Base-by-base conservation (phyloP, 1,140 invertebrate genomes). In the Drosophila tani region DNA sequence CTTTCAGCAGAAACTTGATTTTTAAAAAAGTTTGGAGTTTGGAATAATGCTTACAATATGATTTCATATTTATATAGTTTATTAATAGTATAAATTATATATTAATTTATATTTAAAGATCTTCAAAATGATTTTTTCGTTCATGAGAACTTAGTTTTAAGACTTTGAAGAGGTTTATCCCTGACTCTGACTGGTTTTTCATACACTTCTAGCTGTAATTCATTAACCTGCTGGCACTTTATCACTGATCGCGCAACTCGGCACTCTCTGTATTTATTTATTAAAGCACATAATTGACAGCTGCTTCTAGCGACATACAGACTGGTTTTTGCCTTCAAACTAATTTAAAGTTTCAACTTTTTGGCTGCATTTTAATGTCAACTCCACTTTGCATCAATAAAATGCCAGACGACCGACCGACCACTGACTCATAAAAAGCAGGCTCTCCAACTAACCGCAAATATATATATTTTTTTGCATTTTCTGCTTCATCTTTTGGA, bases 351-450 rank as follows among this genome's bases (percentile, higher is more conserved):
- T 49, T 49, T 19, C 35, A 43, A 66, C 50, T 68, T 46, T 56
- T 60, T 4, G 27, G 38, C 49, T 63, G 21, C 47, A 38, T 56
- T 51, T 75, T 75, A 75, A 70, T 83, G 81, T 79, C 81, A 80
- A 84, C 80, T 82, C 46, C 59, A 69, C 53, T 84, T 83, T 76
- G 81, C 76, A 84, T 84, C 73, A 68, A 83, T 84, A 57, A 73
- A 80, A 77, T 79, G 68, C 60, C 75, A 77, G 63, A 24, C 47
- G 32, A 47, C 40, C 49, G 51, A 24, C 67, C 38, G 47, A 62
- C 47, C 56, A 56, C 46, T 79, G 68, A 73, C 60, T 50, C 63
- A 71, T 51, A 74, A 62, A 81, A 70, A 17, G 43, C 35, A 45
- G 57, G 57, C 65, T 46, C n/a, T 46, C 41, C 40, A 38, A 41